Conservation (phyloP, 2,113 vertebrate species). For the Engraulis encrasicolus region DNA sequence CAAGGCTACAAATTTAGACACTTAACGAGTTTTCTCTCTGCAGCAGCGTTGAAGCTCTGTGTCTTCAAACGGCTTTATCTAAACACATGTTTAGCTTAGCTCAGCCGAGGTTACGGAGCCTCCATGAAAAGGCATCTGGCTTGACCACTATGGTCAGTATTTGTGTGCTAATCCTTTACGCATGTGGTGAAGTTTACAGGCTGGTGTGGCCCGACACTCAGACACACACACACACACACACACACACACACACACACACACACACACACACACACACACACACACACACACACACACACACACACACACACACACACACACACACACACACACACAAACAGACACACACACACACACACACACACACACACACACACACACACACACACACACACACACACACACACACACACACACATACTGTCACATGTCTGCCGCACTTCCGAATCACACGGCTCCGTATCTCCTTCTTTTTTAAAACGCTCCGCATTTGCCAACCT, state of each 20-base stretch:
- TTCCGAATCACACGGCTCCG: neutral
- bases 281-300: too few relatives aligned
- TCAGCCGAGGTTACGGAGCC: neutral
- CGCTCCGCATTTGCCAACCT: neutral
- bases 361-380: too few relatives aligned
- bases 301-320: too few relatives aligned
- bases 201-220: neutral
- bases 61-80: neutral
- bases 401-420: neutral
- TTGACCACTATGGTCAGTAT: neutral
- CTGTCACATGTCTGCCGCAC: neutral
- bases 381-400: too few relatives aligned
- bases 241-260: too few relatives aligned
- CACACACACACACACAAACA: conserved; percentile 3
- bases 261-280: too few relatives aligned
- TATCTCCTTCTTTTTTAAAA: neutral
- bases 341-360: too few relatives aligned
- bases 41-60: neutral
- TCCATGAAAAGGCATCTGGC: conserved; percentile 1
- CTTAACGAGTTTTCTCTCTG: neutral
- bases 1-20: neutral
- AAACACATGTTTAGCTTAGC: neutral
- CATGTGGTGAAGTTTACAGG: conserved; percentile 17
- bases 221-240: neutral
- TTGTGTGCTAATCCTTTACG: neutral